A percentile compares a stretch with the other conserved stretches of the same genome.
Conservation (phyloP, 1,140 invertebrate species). For the Drosophila pachea region DNA sequence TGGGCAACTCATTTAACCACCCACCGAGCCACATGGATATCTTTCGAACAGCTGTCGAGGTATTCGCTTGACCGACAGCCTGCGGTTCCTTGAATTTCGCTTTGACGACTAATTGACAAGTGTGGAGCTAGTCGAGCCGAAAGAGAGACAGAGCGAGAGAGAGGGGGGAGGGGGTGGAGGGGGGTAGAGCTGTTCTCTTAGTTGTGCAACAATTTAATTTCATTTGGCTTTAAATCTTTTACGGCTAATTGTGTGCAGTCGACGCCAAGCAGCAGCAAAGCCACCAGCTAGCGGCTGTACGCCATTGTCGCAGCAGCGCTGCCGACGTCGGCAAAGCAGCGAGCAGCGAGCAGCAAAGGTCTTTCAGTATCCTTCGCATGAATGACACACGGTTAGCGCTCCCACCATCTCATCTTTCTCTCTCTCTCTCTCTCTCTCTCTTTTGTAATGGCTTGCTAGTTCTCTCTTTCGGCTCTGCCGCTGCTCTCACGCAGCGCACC, state of each 20-base stretch:
- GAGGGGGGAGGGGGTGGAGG: background rate
- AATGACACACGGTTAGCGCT: conserved; percentile 37
- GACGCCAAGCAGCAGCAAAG: conserved; percentile 4
- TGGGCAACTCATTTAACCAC: conserved; percentile 4
- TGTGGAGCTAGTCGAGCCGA: conserved; percentile 1
- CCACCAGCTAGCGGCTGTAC: too few species aligned
- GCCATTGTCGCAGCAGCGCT: background rate
- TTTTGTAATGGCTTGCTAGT: background rate
- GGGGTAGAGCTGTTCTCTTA: conserved; percentile 2
- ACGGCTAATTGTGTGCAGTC: conserved; percentile 43
- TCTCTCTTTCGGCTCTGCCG: background rate
- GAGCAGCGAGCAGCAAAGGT: conserved; percentile 7
- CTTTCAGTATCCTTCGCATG: conserved; percentile 66
- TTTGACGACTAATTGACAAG: conserved; percentile 67
- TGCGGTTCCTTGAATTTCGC: conserved; percentile 40
- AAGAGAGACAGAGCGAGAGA: background rate
- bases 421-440: conserved; percentile 5
- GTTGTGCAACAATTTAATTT: conserved; percentile 74
- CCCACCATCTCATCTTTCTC: background rate
- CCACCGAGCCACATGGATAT: background rate
- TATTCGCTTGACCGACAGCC: conserved; percentile 13
- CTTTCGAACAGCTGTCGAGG: conserved; percentile 37
- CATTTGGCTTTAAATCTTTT: conserved; percentile 56
- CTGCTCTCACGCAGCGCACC: conserved; percentile 17
- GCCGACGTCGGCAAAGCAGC: conserved; percentile 2